Conservation (phyloP, 2,888 invertebrate species). For the Rapana venosa region DNA sequence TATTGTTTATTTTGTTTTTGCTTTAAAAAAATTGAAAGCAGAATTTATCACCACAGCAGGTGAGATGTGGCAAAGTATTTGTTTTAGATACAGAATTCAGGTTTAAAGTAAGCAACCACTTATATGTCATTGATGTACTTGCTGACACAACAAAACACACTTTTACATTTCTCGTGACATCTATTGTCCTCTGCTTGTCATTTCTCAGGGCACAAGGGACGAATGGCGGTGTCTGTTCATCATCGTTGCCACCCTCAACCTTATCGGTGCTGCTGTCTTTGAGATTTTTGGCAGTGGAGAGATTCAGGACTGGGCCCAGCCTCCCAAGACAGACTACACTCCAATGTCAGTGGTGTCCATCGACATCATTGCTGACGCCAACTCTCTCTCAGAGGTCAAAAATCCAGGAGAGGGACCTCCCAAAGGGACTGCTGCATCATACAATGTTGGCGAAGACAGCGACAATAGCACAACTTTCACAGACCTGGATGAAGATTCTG, state of each 20-base stretch:
- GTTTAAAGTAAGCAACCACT: too few relatives aligned
- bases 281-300: constrained; percentile 70
- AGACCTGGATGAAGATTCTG: not conserved
- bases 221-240: constrained; percentile 93
- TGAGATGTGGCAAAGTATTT: too few relatives aligned
- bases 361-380: not conserved
- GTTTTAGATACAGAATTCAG: too few relatives aligned
- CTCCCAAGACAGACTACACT: not conserved
- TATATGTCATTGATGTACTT: too few relatives aligned
- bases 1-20: too few relatives aligned
- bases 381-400: not conserved
- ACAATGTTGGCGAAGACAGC: not conserved
- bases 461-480: not conserved
- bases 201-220: constrained; percentile 82
- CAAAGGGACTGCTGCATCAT: not conserved
- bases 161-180: too few relatives aligned
- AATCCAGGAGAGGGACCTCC: not conserved
- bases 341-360: not conserved
- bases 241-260: constrained; percentile 84
- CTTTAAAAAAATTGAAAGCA: too few relatives aligned
- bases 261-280: constrained; percentile 75
- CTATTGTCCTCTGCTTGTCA: too few relatives aligned
- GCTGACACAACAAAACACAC: too few relatives aligned
- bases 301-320: constrained; percentile 58
- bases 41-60: too few relatives aligned